These are phyloP conservation scores for Aproaerema taeniolella DNA, from an alignment of 2,888 invertebrate genomes.

Conservation along the genomic window DNA sequence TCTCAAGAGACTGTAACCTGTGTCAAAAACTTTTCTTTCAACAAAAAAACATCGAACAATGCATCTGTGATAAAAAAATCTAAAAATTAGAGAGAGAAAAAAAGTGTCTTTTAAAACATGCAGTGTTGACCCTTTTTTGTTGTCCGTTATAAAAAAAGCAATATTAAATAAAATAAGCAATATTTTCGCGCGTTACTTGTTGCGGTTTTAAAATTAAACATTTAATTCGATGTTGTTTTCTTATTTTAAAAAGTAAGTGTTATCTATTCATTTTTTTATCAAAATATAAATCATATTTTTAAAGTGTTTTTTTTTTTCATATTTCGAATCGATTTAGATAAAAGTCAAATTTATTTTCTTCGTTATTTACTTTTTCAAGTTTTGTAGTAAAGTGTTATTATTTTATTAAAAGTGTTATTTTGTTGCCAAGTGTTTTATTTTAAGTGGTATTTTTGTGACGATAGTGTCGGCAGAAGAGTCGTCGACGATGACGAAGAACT, in stretches of 20 bases:
- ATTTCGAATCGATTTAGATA: no score
- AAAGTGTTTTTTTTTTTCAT: no score
- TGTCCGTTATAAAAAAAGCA: conserved; percentile 24
- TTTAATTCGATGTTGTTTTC: conserved; percentile 64
- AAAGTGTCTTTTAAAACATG: conserved; percentile 28
- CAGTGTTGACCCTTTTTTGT: conserved; percentile 29
- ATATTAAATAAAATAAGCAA: conserved; percentile 16
- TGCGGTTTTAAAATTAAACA: conserved; percentile 44
- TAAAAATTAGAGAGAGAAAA: conserved; percentile 32
- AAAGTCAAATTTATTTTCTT: no score
- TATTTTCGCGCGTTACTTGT: conserved; percentile 62
- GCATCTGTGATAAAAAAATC: conserved; percentile 54
- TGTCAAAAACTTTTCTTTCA: conserved; percentile 18
- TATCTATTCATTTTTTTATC: conserved; percentile 1
- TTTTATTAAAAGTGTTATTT: conserved; percentile 20
- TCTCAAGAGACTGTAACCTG: conserved; percentile 29
- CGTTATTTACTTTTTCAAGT: no score
- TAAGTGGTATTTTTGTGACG: conserved; percentile 24
- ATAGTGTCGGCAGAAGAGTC: conserved; percentile 67
- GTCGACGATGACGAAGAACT: conserved; percentile 76
- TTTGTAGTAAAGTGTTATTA: conserved; percentile 18
- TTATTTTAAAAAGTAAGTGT: conserved; percentile 61
- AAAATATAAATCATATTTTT: no score
- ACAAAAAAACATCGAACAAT: conserved; percentile 42
- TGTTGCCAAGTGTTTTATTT: conserved; percentile 11